Base-by-base conservation (phyloP, 1,140 invertebrate genomes). In the Nasonia giraulti region DNA sequence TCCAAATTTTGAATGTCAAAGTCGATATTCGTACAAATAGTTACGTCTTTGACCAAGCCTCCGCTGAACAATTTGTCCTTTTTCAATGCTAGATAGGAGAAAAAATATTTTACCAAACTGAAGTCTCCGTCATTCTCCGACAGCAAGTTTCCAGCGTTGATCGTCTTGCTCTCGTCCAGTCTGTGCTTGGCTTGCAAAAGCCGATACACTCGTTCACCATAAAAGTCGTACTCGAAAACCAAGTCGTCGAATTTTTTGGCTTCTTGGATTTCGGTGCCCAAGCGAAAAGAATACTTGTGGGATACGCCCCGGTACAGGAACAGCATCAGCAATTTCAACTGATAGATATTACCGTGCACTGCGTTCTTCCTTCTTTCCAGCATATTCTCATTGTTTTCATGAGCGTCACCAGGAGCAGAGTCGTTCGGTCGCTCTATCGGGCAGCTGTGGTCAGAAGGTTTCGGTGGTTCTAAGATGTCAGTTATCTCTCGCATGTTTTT, bases 1-100 rank as follows among this genome's bases (percentile, higher is more conserved):
- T 47, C 23, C 12, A 77, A 77, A 47, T 50, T 47, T 20, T 77
- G 0, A 5, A n/a, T 6, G 14, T 77, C 75, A 27, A 77, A 77
- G 40, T 77, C 75, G 4, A 77, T 47, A 37, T 77, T 77, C 4
- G 75, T 77, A 11, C 40, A 77, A 27, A 77, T 77, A 47, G 40
- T 77, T 17, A 77, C 14, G 20, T 77, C 75, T 47, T 77, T 50
- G 5, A 47, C 40, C 2, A 11, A 8, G 10, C 44, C 17, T n/a
- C 40, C 44, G 10, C 40, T 47, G 8, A 77, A 47, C n/a, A 47
- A 20, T n/a, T 17, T 20, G 4, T 6, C 23, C 10, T 77, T 47
- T 5, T 77, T 47, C 5, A 27, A 20, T 3, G 17, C 44, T 1
- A 17, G n/a, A 14, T 47, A 77, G 0, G 37, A 77, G 20, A n/a